Conservation (phyloP, 2,113 vertebrate genomes). For the Xenopus laevis region DNA sequence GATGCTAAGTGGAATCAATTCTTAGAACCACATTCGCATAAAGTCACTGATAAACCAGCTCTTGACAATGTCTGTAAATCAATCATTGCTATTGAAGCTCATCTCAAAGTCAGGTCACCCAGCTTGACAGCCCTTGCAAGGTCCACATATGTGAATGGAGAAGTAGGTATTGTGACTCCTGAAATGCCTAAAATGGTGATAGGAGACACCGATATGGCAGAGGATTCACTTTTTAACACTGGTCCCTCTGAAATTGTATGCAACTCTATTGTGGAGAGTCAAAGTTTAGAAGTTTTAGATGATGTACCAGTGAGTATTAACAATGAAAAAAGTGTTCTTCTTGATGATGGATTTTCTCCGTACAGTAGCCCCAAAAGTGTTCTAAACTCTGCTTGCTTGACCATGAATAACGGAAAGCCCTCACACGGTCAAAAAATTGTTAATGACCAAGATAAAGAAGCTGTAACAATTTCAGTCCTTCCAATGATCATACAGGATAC, state of each 20-base stretch:
- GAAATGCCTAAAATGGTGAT: constrained; percentile 71
- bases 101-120: constrained; percentile 72
- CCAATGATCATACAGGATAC: constrained; percentile 57
- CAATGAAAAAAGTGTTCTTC: constrained; percentile 61
- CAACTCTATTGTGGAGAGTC: constrained; percentile 55
- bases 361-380: constrained; percentile 62
- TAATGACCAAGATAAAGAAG: constrained; percentile 58
- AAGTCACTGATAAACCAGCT: constrained; percentile 74
- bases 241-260: constrained; percentile 54
- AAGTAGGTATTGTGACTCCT: constrained; percentile 61
- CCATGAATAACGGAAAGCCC: constrained; percentile 65
- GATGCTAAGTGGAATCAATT: constrained; percentile 95
- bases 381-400: constrained; percentile 64
- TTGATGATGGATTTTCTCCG: constrained; percentile 58
- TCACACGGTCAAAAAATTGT: constrained; percentile 61
- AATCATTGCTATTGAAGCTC: constrained; percentile 71
- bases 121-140: constrained; percentile 55
- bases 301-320: constrained; percentile 74
- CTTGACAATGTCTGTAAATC: constrained; percentile 69
- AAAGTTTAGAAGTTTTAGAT: constrained; percentile 55
- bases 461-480: constrained; percentile 53
- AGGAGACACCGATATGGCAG: constrained; percentile 74
- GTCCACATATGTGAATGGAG: constrained; percentile 63
- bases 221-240: constrained; percentile 61
- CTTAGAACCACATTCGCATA: constrained; percentile 76